Evolutionary conservation across 1,140 invertebrate genomes (phyloP), one percentile per base, ranked within the genome.

Genomic region (Batillaria attramentaria): DNA sequence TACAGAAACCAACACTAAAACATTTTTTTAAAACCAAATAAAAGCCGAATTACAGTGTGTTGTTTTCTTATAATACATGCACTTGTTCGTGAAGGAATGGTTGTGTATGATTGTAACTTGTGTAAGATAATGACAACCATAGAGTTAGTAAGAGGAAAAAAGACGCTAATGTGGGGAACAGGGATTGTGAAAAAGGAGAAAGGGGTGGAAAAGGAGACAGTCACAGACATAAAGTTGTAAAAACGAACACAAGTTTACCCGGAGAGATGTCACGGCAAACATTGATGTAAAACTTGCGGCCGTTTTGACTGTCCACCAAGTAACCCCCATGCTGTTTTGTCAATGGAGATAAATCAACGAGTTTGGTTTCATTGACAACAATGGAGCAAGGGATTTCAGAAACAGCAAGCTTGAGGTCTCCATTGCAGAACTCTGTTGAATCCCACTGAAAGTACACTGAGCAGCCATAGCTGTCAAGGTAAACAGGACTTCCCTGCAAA

Each of bases 401-500:
- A 4, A 78, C 79, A 16, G 84, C 75, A 5, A 66, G 66, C 16
- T 57, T 54, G 18, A 80, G n/a, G 5, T 77, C 80, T 54, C n/a
- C n/a, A n/a, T 84, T 84, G 79, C 89, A 90, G 8, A 80, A 85
- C 20, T 82, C 68, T 77, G 76, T 82, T 0, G 87, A 87, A 42
- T 84, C 72, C 89, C 89, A 90, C 68, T 89, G 84, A 84, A 90
- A 87, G 66, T 86, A 86, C 39, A 74, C 81, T 2, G 84, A 81
- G 83, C 89, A 90, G 3, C 50, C 65, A 33, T 78, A 50, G 35
- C 81, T 79, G 13, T 80, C 84, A 24, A 87, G 50, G 79, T 85
- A 88, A 31, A 78, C 75, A 28, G 89, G 89, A 31, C 84, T 83
- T 6, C 89, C 89, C 87, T 89, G 79, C 31, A 85, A 79, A 70